Evolutionary conservation across 1,140 invertebrate genomes (phyloP).

Genomic region (Drosophila neocordata): DNA sequence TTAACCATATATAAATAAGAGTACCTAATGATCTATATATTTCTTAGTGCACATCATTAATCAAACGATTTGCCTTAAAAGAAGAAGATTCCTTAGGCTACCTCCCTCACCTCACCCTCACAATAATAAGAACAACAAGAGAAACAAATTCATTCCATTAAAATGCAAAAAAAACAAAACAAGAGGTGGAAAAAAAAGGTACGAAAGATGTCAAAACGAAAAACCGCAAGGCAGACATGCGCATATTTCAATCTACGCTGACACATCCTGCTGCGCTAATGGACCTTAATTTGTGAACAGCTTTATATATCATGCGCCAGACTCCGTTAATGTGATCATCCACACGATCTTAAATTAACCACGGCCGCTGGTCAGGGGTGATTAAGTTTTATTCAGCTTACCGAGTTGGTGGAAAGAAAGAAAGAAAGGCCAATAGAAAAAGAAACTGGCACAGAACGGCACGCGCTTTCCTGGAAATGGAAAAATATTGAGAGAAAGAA

Average conservation of each 20-base stretch:
- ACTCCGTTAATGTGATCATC: slow-evolving; percentile 80
- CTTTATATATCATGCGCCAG: slow-evolving; percentile 78
- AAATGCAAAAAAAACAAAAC: slow-evolving; percentile 67
- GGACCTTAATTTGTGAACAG: slow-evolving; percentile 81
- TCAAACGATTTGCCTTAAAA: slow-evolving; percentile 64
- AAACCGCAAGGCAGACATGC: slow-evolving; percentile 72
- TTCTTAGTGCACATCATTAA: slow-evolving; percentile 43
- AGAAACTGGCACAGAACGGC: slow-evolving; percentile 31
- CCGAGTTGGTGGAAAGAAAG: slow-evolving; percentile 17
- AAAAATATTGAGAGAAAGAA: slow-evolving; percentile 16
- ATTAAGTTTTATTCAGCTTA: slow-evolving; percentile 76
- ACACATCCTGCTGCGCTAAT: slow-evolving; percentile 81
- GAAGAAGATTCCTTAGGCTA: slow-evolving; percentile 45
- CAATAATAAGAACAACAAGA: slow-evolving; percentile 1
- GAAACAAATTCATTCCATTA: slow-evolving; percentile 66
- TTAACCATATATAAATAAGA: too few relatives aligned
- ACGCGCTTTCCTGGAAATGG: slow-evolving; percentile 72
- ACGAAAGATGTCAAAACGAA: slow-evolving; percentile 78
- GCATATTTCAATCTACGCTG: slow-evolving; percentile 79
- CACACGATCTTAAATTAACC: slow-evolving; percentile 56
- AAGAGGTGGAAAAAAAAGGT: slow-evolving; percentile 38
- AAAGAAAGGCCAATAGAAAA: slow-evolving; percentile 29
- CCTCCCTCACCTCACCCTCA: slow-evolving; percentile 5
- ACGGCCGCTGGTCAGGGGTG: slow-evolving; percentile 31
- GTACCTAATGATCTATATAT: too few relatives aligned